Base-by-base conservation (phyloP, 2,888 invertebrate species). In the Balanococcus diminutus region DNA sequence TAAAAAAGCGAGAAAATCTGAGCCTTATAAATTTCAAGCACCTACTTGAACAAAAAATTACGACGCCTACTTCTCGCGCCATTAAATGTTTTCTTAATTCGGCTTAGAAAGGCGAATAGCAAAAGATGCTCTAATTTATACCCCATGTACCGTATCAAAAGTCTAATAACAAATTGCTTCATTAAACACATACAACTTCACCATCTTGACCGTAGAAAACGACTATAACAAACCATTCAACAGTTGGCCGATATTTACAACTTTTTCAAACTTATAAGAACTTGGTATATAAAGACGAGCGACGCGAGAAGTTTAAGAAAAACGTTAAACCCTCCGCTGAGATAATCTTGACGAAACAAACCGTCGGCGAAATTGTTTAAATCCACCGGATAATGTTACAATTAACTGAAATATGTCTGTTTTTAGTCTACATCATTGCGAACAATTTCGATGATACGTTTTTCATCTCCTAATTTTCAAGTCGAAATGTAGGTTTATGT, bases 231-330 rank as follows among this genome's bases (percentile, higher is more conserved):
- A 67, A 67, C 67, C 28, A 79, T 36, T 79, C 75, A 79, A 79
- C 75, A 79, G 75, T 79, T 79, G 75, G 75, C 75, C 75, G 75
- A 79, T 79, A 79, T 79, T 79, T 36, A 79, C 75, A 79, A 79
- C 32, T 79, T 79, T 79, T 79, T 28, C 36, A 79, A 79, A 79
- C 36, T 79, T 32, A 32, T 36, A 79, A 79, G 75, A 79, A 79
- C 36, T 79, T 79, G 36, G 36, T 56, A 56, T 56, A 56, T 36
- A 79, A 32, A 61, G 16, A n/a, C n/a, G n/a, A 19, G 16, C 67
- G 75, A 79, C 75, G 36, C 32, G 75, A 36, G 36, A 79, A 22
- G 75, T 79, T 79, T 79, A 22, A 79, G 31, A 79, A 79, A 79
- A 79, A 36, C 32, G 32, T 28, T 28, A 67, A 67, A 67, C 67